Evolutionary conservation across 2,113 vertebrate genomes (phyloP).

Genomic region (Poecile atricapillus): DNA sequence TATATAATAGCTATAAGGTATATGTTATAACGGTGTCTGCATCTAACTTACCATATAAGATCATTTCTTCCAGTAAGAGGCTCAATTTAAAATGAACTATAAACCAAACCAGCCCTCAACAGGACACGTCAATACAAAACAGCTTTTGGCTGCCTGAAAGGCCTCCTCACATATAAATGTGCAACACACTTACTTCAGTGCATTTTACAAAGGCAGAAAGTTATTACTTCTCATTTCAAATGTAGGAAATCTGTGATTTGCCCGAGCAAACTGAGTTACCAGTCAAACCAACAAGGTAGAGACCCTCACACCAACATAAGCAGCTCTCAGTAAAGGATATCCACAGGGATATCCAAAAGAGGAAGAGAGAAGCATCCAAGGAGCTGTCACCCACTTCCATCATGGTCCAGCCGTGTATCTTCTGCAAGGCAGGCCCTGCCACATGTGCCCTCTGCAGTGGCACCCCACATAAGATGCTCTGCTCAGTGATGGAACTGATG

Average conservation of each 20-base stretch:
- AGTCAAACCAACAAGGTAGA: neutral
- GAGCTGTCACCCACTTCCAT: neutral
- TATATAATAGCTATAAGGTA: conserved; percentile 22
- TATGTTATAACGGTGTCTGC: neutral
- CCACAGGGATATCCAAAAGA: neutral
- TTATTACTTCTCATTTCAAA: conserved; percentile 19
- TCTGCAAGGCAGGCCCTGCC: neutral
- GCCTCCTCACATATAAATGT: neutral
- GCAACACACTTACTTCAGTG: conserved; percentile 18
- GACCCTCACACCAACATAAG: neutral
- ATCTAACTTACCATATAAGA: conserved; percentile 38
- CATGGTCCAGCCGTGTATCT: accelerated
- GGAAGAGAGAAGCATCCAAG: neutral
- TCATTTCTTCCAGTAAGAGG: conserved; percentile 39
- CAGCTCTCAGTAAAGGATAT: neutral
- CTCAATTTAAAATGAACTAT: conserved; percentile 14
- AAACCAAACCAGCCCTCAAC: conserved; percentile 29
- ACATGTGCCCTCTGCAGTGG: accelerated
- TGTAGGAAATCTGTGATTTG: neutral
- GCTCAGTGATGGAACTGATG: neutral
- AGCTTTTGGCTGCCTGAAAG: conserved; percentile 15
- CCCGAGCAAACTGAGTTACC: neutral
- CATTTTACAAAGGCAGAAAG: conserved; percentile 25
- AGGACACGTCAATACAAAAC: conserved; percentile 37
- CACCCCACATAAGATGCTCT: neutral